A percentile compares a stretch with the other conserved stretches of the same genome.
phyloP scores from a whole-genome alignment of 2,888 invertebrate species.

The Sinotaia quadrata region DNA sequence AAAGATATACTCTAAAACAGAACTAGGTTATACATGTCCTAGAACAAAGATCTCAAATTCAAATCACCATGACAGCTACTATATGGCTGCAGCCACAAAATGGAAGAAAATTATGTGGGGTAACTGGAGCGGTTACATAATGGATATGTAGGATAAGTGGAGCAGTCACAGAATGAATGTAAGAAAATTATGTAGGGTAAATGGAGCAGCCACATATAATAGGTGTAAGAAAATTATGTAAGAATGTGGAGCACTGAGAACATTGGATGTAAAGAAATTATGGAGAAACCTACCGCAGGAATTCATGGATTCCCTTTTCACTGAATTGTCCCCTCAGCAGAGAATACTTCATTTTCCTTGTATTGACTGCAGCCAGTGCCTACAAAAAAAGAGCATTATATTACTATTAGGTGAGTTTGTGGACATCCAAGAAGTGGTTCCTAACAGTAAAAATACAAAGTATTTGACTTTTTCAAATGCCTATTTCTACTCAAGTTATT shows the following conservation, averaged over 20 bases:
- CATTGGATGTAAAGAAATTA: neutral
- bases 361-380: slow-evolving; percentile 96
- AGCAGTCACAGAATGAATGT: too few species aligned
- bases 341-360: slow-evolving; percentile 97
- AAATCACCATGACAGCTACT: too few species aligned
- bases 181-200: too few species aligned
- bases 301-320: slow-evolving; percentile 94
- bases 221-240: neutral
- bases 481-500: too few species aligned
- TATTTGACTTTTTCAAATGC: too few species aligned
- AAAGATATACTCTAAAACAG: too few species aligned
- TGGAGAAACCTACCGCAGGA: slow-evolving; percentile 76
- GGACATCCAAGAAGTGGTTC: neutral
- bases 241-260: neutral
- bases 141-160: too few species aligned
- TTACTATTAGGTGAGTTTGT: neutral
- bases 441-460: neutral
- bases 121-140: too few species aligned
- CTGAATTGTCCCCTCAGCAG: slow-evolving; percentile 94
- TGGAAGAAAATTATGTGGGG: too few species aligned
- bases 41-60: too few species aligned
- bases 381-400: slow-evolving; percentile 36
- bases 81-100: too few species aligned
- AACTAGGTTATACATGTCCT: too few species aligned
- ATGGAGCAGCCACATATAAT: neutral